Base-by-base conservation (phyloP, 2,113 vertebrate species). In the Salvator merianae region DNA sequence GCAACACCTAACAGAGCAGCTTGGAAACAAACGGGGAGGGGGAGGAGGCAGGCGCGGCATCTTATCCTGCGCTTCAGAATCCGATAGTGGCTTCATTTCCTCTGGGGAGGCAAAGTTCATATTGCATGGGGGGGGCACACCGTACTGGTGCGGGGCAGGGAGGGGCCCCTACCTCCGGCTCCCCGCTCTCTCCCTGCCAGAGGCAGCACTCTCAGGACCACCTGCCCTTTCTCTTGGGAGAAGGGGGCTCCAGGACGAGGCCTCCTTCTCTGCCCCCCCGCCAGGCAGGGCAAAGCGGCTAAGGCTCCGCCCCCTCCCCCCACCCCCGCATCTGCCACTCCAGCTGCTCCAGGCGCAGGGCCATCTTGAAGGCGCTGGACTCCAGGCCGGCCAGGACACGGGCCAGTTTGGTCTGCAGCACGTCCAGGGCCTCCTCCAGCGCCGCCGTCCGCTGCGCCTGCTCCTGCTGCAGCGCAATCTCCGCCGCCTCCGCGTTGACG, bases 311-410 rank as follows among this genome's bases (percentile, higher is more conserved):
- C 24, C 24, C 28, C 24, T 30, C 74, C 5, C 13, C 82, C 92
- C 94, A 79, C 3, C 87, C 92, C 36, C 92, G 94, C 0, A 94
- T 93, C 88, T 95, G 94, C 91, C 94, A 68, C 92, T 98, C 97
- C 16, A 98, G 92, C 71, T 90, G 89, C 79, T 94, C 94, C 13
- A 99, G 82, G 1, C 98, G 96, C 82, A 94, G 91, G 50, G 93
- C 95, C 78, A 97, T 94, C 91, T 97, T 98, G 77, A 90, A 81
- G 40, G 96, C 94, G 0, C 95, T 93, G 40, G 97, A 97, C 91
- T 98, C 97, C 76, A 98, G 92, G 88, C 99, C 98, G 0, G 97
- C 94, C 93, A 99, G 95, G 1, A 98, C 94, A 1, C 97, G 95
- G 22, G 98, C 98, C 1, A 97, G 95, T 87, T 95, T 97, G 1